Evolutionary conservation across 2,113 vertebrate species (phyloP).

Genomic region (Siniperca chuatsi): DNA sequence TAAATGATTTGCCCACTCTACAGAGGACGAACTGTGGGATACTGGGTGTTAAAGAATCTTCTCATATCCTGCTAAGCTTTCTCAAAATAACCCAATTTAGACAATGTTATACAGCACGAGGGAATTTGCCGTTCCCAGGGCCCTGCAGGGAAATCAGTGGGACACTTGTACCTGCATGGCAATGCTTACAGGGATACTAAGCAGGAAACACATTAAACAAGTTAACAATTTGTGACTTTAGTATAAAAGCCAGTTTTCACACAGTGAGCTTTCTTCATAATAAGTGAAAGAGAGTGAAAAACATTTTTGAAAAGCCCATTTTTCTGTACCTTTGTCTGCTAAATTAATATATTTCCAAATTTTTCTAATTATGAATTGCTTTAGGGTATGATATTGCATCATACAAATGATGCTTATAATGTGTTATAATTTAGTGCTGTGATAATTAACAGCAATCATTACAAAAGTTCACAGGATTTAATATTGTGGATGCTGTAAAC

Average conservation of each 20-base stretch:
- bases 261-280: slow-evolving; percentile 9
- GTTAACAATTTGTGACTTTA: slow-evolving; percentile 41
- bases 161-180: slow-evolving; percentile 58
- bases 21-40: slow-evolving; percentile 49
- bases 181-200: slow-evolving; percentile 28
- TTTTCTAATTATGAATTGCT: background rate
- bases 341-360: background rate
- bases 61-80: slow-evolving; percentile 36
- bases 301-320: background rate
- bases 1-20: slow-evolving; percentile 57
- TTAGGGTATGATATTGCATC: background rate
- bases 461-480: background rate
- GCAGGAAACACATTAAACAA: slow-evolving; percentile 47
- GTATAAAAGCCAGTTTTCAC: slow-evolving; percentile 14
- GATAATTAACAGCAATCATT: background rate
- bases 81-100: slow-evolving; percentile 63
- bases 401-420: background rate
- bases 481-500: slow-evolving; percentile 15
- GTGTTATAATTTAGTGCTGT: background rate
- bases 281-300: background rate
- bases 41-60: slow-evolving; percentile 36
- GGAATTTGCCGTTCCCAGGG: slow-evolving; percentile 36
- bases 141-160: slow-evolving; percentile 65
- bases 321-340: background rate
- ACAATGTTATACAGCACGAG: slow-evolving; percentile 13